Conservation (phyloP, 2,888 invertebrate species). For the Euphydryas editha region DNA sequence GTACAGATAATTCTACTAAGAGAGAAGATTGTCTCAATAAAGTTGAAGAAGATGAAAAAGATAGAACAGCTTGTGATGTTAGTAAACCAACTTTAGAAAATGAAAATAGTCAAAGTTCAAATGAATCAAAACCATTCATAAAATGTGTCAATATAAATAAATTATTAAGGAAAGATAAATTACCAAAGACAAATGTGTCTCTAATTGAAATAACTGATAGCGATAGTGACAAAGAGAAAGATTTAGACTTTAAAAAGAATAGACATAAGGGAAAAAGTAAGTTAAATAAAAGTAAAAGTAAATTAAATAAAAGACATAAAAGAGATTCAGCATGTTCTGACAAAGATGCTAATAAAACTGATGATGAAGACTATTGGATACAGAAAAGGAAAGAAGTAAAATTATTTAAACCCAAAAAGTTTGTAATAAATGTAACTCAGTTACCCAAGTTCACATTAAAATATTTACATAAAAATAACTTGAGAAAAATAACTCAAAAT, state of each 20-base stretch:
- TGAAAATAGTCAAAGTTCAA: slow-evolving; percentile 28
- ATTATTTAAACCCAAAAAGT: slow-evolving; percentile 62
- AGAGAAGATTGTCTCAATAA: neutral
- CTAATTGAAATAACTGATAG: slow-evolving; percentile 32
- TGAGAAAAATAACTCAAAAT: slow-evolving; percentile 57
- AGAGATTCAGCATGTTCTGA: slow-evolving; percentile 21
- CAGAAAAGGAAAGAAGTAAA: slow-evolving; percentile 56
- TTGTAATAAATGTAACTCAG: slow-evolving; percentile 55
- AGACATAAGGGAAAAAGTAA: slow-evolving; percentile 24
- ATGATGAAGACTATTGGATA: slow-evolving; percentile 46
- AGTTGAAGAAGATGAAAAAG: neutral
- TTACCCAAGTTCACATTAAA: slow-evolving; percentile 55
- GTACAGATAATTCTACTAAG: neutral
- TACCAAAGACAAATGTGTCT: slow-evolving; percentile 25
- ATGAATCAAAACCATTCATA: slow-evolving; percentile 55
- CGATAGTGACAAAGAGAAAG: slow-evolving; percentile 31
- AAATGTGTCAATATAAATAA: slow-evolving; percentile 73
- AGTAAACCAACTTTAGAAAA: slow-evolving; percentile 22
- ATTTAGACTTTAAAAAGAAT: slow-evolving; percentile 33
- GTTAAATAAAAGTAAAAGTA: slow-evolving; percentile 15
- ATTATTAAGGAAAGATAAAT: slow-evolving; percentile 62
- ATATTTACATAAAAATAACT: slow-evolving; percentile 55
- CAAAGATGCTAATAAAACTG: slow-evolving; percentile 47
- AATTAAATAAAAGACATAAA: slow-evolving; percentile 14
- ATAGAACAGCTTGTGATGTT: neutral